Evolutionary conservation across 2,113 vertebrate species (phyloP).

Genomic region (Gymnobelideus leadbeateri): DNA sequence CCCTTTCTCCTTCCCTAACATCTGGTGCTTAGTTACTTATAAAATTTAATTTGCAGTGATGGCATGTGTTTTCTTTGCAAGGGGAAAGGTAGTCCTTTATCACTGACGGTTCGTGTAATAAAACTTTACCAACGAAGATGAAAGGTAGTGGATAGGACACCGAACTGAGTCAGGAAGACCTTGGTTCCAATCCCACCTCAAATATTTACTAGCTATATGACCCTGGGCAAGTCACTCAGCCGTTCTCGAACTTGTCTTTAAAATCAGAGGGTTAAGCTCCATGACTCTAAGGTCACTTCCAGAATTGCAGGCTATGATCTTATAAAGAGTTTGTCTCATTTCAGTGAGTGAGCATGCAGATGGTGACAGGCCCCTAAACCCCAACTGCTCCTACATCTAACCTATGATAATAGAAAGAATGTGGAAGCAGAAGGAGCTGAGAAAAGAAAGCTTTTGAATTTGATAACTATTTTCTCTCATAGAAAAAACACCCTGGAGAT

Average conservation of each 20-base stretch:
- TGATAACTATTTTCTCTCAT: background rate
- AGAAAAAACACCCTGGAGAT: background rate
- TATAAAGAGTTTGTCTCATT: background rate
- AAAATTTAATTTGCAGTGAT: background rate
- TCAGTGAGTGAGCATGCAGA: background rate
- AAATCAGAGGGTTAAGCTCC: background rate
- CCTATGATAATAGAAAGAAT: background rate
- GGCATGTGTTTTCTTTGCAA: background rate
- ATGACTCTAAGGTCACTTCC: background rate
- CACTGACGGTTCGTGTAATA: background rate
- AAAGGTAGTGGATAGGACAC: background rate
- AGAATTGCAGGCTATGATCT: background rate
- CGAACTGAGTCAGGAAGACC: background rate
- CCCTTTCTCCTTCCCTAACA: background rate
- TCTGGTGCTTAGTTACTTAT: background rate
- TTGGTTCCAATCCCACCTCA: background rate
- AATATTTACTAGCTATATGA: too few relatives aligned
- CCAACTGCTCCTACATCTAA: background rate
- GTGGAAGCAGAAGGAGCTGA: background rate
- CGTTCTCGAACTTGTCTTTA: background rate
- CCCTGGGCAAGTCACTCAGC: background rate
- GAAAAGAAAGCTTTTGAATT: background rate
- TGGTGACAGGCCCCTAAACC: background rate
- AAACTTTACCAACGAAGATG: background rate
- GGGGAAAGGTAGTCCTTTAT: background rate